Base-by-base conservation (phyloP, 2,888 invertebrate species). In the Ceraclea dissimilis region DNA sequence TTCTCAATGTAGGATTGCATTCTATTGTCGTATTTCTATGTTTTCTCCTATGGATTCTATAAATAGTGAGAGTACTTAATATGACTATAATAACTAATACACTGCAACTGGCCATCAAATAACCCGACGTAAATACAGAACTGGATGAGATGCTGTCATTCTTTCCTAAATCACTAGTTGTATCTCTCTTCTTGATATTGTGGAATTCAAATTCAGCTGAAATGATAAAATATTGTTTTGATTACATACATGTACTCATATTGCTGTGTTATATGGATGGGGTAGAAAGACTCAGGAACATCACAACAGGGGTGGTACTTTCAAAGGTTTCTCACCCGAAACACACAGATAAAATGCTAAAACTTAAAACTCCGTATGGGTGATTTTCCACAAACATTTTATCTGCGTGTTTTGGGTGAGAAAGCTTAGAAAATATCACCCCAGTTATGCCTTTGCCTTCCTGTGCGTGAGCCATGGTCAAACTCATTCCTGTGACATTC, bases 181-280 rank as follows among this genome's bases (percentile, higher is more conserved):
- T 43, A 34, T 46, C 16, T 46, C 57, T 49, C 20, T 44, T 57
- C 18, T 52, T 39, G 11, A 52, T 57, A 16, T 22, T 33, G 46
- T 57, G 50, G 2, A 39, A 4, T 4, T 39, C 39, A 39, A 39
- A 39, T 5, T 39, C 68, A 65, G 73, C 78, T 77, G 71, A 48
- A 71, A 73, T 55, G 46, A 51, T 54, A 49, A n/a, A n/a, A n/a
- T n/a, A n/a, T n/a, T n/a, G n/a, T n/a, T n/a, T n/a, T 19, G 52
- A 52, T 16, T 48, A 47, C 49, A 21, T 53, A n/a, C n/a, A 31
- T 47, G 22, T 49, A 31, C 47, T 20, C 33, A 44, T 22, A 2
- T 39, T 39, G 39, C 39, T n/a, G 39, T 39, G 16, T 16, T 16
- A 39, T 39, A 39, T 39, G n/a, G n/a, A n/a, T n/a, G n/a, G n/a